Percentiles rank a stretch among this genome's conserved stretches.
phyloP scores from a whole-genome alignment of 2,888 invertebrate species.

The Prenolepis imparis region DNA sequence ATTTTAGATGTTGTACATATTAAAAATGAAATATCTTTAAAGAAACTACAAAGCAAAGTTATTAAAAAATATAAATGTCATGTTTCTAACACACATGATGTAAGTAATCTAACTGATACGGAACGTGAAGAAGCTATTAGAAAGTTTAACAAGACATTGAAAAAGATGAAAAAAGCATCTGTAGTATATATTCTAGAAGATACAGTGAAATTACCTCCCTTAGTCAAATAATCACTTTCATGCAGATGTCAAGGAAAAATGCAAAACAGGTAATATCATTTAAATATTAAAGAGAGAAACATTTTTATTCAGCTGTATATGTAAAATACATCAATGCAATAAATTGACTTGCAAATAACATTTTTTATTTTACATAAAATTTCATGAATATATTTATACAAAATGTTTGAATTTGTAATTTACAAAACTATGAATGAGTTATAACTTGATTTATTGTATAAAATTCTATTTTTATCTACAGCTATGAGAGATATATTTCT shows the following conservation, averaged over 20 bases:
- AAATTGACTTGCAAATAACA: background rate
- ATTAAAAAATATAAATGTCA: slow-evolving; percentile 88
- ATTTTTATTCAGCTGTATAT: background rate
- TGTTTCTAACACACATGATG: background rate
- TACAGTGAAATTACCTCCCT: slow-evolving; percentile 85
- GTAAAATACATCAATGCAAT: slow-evolving; percentile 3
- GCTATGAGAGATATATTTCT: slow-evolving; percentile 20
- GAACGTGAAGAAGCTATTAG: slow-evolving; percentile 89
- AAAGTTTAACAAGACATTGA: slow-evolving; percentile 92
- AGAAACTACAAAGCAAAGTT: slow-evolving; percentile 93
- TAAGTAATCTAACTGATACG: background rate
- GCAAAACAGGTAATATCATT: background rate
- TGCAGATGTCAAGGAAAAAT: background rate
- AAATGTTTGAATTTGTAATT: background rate
- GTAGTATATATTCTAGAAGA: slow-evolving; percentile 89
- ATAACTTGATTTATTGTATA: slow-evolving; percentile 36
- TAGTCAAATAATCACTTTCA: slow-evolving; percentile 31
- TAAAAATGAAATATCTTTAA: slow-evolving; percentile 90
- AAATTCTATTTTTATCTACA: slow-evolving; percentile 37
- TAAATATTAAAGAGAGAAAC: background rate
- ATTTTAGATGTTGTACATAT: slow-evolving; percentile 78
- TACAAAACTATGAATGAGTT: background rate
- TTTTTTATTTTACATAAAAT: background rate
- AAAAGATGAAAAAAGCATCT: slow-evolving; percentile 90
- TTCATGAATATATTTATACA: background rate